A percentile compares a stretch with the other conserved stretches of the same genome.
Evolutionary conservation across 2,113 vertebrate genomes (phyloP).

Genomic region (Tautogolabrus adspersus): DNA sequence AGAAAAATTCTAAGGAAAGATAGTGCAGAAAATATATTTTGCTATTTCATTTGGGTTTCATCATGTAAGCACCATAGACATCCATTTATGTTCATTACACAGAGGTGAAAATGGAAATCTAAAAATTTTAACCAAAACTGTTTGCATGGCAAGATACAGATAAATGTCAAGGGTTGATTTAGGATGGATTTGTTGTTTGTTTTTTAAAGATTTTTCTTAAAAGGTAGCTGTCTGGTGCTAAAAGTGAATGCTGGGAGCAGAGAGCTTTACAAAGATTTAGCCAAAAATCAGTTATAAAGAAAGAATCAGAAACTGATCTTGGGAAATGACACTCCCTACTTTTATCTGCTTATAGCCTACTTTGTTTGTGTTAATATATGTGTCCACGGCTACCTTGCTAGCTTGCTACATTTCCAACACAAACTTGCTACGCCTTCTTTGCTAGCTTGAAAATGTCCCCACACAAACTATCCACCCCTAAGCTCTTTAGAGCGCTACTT

Average conservation of each 20-base stretch:
- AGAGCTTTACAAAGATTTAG: background rate
- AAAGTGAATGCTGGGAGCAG: background rate
- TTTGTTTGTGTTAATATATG: background rate
- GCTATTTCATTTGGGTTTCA: background rate
- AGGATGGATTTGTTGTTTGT: no score
- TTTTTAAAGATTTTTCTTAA: background rate
- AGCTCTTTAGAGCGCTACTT: no score
- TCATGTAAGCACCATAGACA: background rate
- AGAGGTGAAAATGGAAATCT: background rate
- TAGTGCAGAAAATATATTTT: slow-evolving; percentile 10
- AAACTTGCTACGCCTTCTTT: no score
- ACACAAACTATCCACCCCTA: no score
- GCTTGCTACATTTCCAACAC: no score
- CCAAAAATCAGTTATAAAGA: background rate
- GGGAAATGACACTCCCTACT: no score
- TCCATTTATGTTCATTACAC: background rate
- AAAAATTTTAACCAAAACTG: background rate
- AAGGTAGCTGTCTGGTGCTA: background rate
- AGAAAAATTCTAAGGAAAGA: slow-evolving; percentile 9
- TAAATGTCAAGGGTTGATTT: no score
- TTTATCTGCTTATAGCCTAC: background rate
- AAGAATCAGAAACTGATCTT: background rate
- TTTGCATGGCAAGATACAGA: background rate
- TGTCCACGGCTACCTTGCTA: background rate
- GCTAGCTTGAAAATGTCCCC: background rate